Evolutionary conservation across 2,888 invertebrate species (phyloP), one percentile per base, ranked within the genome.

Genomic region (Matsumyia berberina): DNA sequence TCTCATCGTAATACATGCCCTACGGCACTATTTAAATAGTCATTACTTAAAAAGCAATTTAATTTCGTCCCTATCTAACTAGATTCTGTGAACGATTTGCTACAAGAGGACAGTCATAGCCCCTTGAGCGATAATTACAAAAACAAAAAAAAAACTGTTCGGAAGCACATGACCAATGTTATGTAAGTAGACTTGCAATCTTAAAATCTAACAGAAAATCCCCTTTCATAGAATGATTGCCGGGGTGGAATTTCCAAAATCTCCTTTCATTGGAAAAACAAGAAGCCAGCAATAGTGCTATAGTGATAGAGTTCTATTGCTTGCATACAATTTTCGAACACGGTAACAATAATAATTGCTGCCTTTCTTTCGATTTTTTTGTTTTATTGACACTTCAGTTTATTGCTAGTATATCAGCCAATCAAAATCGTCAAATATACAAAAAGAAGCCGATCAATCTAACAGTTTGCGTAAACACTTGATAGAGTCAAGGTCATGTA

Each of bases 301-400:
- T n/a, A n/a, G n/a, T n/a, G n/a, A n/a, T n/a, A n/a, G n/a, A n/a
- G n/a, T n/a, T n/a, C 12, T 60, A 39, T 60, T 8, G 42, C 12
- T 60, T 58, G 24, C n/a, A n/a, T 29, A 42, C 37, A 39, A 39
- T 15, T 58, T 42, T 44, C 42, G 24, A 24, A 24, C 24, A 46
- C 33, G 46, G 42, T 35, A 62, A 42, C 39, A 29, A 31, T 58
- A 29, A 29, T 29, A 24, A 24, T 24, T 24, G 24, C 4, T 24
- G 24, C 24, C 24, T 24, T 24, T 24, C 2, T 24, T 24, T 24
- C 4, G 4, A 3, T n/a, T 12, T 44, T 19, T 39, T 31, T 46
- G 4, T 60, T 64, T 64, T 64, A 64, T 64, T 24, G 64, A 19
- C 49, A 64, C 64, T 64, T 64, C 24, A 64, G 35, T 49, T 64